Conservation (phyloP, 53 echinoderm and acorn worm species). For the Hippasteria phrygiana region DNA sequence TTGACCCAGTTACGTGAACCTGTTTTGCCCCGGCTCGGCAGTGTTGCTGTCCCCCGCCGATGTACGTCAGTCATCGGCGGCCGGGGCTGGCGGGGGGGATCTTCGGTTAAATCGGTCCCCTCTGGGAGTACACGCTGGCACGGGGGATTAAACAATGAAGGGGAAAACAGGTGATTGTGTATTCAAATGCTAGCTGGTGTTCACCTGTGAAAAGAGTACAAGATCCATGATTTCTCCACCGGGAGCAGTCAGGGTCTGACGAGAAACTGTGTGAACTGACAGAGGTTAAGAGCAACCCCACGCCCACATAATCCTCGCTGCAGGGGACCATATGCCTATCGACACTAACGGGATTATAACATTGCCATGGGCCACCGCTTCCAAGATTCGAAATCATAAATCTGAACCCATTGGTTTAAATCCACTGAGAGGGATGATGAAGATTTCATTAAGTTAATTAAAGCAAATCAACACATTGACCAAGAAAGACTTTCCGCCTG, state of each 20-base stretch:
- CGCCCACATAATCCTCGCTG: neutral
- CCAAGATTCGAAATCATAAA: too few relatives aligned
- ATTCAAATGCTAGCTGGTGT: slow-evolving; percentile 17
- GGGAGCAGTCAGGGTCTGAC: neutral
- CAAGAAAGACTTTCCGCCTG: too few relatives aligned
- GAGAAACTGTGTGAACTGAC: neutral
- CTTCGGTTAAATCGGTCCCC: neutral
- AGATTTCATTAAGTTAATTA: too few relatives aligned
- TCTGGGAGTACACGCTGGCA: slow-evolving; percentile 35
- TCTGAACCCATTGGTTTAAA: too few relatives aligned
- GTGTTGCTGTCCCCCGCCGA: neutral
- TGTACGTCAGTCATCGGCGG: slow-evolving; percentile 44
- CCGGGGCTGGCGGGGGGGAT: slow-evolving; percentile 20
- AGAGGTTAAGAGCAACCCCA: slow-evolving; percentile 2
- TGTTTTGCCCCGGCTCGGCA: neutral
- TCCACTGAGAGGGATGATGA: too few relatives aligned
- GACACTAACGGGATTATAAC: too few relatives aligned
- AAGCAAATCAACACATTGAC: too few relatives aligned
- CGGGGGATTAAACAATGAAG: slow-evolving; percentile 45
- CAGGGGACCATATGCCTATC: too few relatives aligned
- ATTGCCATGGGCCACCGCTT: too few relatives aligned
- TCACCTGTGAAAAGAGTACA: neutral
- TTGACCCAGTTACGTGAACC: slow-evolving; percentile 62
- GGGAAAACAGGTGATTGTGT: slow-evolving; percentile 26
- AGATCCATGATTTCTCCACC: neutral